phyloP scores from a whole-genome alignment of 2,888 invertebrate genomes.

The Drosophila anomelani region DNA sequence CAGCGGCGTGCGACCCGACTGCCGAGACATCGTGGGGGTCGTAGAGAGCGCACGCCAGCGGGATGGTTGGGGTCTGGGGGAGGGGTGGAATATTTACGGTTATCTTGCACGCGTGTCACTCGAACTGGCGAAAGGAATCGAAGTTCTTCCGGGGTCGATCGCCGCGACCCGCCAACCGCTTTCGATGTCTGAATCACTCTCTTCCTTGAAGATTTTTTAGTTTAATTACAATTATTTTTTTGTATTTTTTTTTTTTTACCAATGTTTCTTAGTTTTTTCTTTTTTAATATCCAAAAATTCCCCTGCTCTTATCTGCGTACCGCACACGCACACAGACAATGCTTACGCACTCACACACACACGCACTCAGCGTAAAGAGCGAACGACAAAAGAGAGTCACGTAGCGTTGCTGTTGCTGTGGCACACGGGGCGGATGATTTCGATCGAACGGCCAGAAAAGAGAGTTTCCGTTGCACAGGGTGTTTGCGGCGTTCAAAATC shows the following conservation, averaged over 20 bases:
- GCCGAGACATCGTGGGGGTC: conserved; percentile 86
- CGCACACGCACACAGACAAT: conserved; percentile 59
- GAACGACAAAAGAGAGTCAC: conserved; percentile 59
- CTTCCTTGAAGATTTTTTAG: background rate
- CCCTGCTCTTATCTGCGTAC: conserved; percentile 47
- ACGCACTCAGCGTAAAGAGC: conserved; percentile 36
- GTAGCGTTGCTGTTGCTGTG: conserved; percentile 16
- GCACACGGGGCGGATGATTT: conserved; percentile 38
- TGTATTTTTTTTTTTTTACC: conserved; percentile 9
- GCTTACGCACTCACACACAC: conserved; percentile 46
- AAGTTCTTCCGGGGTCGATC: conserved; percentile 38
- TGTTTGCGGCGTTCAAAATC: conserved; percentile 50
- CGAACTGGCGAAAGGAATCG: conserved; percentile 45
- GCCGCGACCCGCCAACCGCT: conserved; percentile 49
- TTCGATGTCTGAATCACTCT: background rate
- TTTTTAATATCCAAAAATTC: conserved; percentile 23
- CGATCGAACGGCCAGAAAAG: conserved; percentile 61
- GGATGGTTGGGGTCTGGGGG: conserved; percentile 85
- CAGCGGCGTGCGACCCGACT: conserved; percentile 86
- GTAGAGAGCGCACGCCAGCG: conserved; percentile 86
- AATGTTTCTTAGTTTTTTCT: conserved; percentile 2
- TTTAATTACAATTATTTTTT: conserved; percentile 1
- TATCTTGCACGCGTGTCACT: conserved; percentile 84
- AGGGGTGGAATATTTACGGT: conserved; percentile 85
- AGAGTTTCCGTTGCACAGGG: conserved; percentile 69